Percentiles rank a stretch among this genome's conserved stretches.
Conservation (phyloP, 2,113 vertebrate genomes). For the Hemichromis elongatus region DNA sequence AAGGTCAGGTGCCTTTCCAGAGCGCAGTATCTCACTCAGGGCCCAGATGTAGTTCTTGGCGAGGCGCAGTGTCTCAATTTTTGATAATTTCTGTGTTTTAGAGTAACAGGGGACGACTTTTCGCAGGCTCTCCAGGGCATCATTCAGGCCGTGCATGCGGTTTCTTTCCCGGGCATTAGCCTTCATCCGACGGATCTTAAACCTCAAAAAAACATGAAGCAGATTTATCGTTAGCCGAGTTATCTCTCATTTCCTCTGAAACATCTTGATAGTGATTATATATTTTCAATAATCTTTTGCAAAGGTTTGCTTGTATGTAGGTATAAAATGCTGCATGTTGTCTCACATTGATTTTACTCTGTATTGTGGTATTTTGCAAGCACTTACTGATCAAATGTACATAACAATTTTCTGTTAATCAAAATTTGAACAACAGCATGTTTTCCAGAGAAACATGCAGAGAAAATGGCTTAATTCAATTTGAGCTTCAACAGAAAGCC, state of each 20-base stretch:
- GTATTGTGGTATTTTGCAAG: neutral
- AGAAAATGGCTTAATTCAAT: neutral
- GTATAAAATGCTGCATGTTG: neutral
- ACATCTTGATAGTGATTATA: neutral
- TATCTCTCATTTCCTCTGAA: neutral
- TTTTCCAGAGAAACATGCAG: neutral
- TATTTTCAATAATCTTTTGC: neutral
- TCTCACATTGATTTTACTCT: neutral
- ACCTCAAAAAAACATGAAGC: constrained; percentile 55
- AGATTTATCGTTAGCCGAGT: neutral
- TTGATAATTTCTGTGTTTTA: constrained; percentile 97
- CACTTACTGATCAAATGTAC: neutral
- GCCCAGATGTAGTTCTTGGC: constrained; percentile 99
- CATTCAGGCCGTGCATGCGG: constrained; percentile 97
- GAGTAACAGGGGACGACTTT: constrained; percentile 99
- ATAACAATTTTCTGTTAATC: neutral
- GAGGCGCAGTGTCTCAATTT: constrained; percentile 95
- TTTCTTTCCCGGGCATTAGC: constrained; percentile 95
- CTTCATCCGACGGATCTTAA: constrained; percentile 94
- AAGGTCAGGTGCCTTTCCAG: constrained; percentile 92
- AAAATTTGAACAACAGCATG: neutral
- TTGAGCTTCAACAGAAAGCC: neutral
- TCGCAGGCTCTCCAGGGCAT: constrained; percentile 93
- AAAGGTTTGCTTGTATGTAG: neutral
- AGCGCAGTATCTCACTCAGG: constrained; percentile 91